Percentiles rank a stretch among this genome's conserved stretches.
These are phyloP conservation scores for Agelas oroides DNA, from an alignment of 37 sponge, comb jelly and placozoan species.

Conservation along the genomic window DNA sequence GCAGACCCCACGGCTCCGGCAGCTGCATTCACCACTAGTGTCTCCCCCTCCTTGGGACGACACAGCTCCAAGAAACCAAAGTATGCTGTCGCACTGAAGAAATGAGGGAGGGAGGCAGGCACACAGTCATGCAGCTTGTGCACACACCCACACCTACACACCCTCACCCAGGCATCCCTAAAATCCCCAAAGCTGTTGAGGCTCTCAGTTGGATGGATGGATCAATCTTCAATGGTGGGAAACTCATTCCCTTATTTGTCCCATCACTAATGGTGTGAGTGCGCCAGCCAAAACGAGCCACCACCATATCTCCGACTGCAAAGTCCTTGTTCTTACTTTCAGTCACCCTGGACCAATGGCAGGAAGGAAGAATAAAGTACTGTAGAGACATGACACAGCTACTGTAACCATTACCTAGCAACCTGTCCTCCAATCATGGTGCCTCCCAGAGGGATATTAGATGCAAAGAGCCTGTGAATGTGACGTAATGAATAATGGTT, in stretches of 20 bases:
- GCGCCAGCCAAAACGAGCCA: conserved; percentile 67
- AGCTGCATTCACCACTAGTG: conserved; percentile 85
- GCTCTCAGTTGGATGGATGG: neutral
- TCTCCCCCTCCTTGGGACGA: conserved; percentile 83
- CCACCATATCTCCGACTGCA: conserved; percentile 76
- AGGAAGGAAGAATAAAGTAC: no score
- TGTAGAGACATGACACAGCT: no score
- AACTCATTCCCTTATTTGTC: neutral
- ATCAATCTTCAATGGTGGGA: conserved; percentile 28
- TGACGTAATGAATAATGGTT: no score
- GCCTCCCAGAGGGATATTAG: neutral
- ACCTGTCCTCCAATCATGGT: conserved; percentile 88
- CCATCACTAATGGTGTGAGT: conserved; percentile 48
- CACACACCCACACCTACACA: neutral
- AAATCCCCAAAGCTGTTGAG: conserved; percentile 77
- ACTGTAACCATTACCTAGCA: conserved; percentile 88
- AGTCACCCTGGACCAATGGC: conserved; percentile 50
- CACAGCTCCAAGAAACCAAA: conserved; percentile 83
- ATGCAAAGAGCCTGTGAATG: conserved; percentile 17
- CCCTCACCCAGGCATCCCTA: conserved; percentile 96
- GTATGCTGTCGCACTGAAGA: conserved; percentile 83
- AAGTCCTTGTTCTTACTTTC: conserved; percentile 75
- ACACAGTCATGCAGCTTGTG: no score
- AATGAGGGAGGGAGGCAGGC: no score
- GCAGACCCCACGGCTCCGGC: conserved; percentile 94